Percentiles rank a stretch among this genome's conserved stretches.
Conservation (phyloP, 2,888 invertebrate genomes). For the Patella caerulea region DNA sequence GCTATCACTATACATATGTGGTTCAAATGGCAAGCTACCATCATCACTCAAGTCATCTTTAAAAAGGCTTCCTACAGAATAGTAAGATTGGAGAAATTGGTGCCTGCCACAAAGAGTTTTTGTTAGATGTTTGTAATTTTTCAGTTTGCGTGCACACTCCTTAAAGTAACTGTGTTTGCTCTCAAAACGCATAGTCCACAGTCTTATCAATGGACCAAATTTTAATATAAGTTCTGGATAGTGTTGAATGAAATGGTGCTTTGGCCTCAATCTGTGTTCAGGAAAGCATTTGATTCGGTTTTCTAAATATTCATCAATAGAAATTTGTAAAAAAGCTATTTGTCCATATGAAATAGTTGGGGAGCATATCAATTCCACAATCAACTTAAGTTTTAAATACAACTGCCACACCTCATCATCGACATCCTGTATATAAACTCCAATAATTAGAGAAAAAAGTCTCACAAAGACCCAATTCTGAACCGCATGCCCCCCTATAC, state of each 20-base stretch:
- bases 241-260: slow-evolving; percentile 34
- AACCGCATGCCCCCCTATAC: slow-evolving; percentile 32
- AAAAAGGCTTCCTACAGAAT: background rate
- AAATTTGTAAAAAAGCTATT: slow-evolving; percentile 24
- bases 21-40: background rate
- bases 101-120: background rate
- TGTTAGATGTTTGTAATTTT: slow-evolving; percentile 38
- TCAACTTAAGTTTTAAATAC: slow-evolving; percentile 24
- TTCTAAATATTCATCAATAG: slow-evolving; percentile 24
- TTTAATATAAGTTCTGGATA: slow-evolving; percentile 32
- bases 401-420: slow-evolving; percentile 29
- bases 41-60: background rate
- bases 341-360: slow-evolving; percentile 15
- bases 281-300: slow-evolving; percentile 24
- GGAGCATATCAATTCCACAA: slow-evolving; percentile 30
- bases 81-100: background rate
- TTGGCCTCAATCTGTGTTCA: slow-evolving; percentile 20
- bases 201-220: slow-evolving; percentile 36
- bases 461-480: slow-evolving; percentile 35
- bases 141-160: slow-evolving; percentile 28
- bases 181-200: slow-evolving; percentile 42
- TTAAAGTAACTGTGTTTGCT: slow-evolving; percentile 42
- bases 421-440: slow-evolving; percentile 8
- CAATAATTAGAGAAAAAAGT: slow-evolving; percentile 25
- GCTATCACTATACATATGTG: background rate